phyloP scores from a whole-genome alignment of 2,113 vertebrate species.

The Polyodon spathula region DNA sequence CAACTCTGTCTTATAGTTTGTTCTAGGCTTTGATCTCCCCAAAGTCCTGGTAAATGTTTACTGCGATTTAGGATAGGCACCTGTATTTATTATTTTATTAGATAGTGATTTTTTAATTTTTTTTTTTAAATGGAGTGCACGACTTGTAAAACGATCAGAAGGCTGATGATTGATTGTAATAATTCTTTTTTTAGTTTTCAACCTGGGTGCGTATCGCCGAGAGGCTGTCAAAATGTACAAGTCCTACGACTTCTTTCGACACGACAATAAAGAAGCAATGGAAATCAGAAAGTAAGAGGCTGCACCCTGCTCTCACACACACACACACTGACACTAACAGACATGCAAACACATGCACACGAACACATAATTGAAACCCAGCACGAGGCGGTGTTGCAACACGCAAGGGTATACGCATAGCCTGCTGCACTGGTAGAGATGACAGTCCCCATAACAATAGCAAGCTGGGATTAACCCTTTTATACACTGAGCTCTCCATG shows the following conservation, averaged over 20 bases:
- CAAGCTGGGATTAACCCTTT: too few relatives aligned
- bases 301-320: neutral
- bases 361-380: too few relatives aligned
- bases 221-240: constrained; percentile 86
- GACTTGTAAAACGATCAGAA: neutral
- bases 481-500: too few relatives aligned
- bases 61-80: too few relatives aligned
- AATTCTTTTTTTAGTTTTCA: constrained; percentile 69
- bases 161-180: constrained; percentile 7
- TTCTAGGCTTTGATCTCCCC: too few relatives aligned
- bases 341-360: neutral
- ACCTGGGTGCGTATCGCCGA: constrained; percentile 88
- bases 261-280: constrained; percentile 94
- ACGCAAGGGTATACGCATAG: too few relatives aligned
- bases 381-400: too few relatives aligned
- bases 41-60: too few relatives aligned
- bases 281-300: constrained; percentile 86
- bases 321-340: neutral
- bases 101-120: neutral
- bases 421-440: too few relatives aligned
- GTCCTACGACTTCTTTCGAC: constrained; percentile 94
- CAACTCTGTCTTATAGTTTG: too few relatives aligned
- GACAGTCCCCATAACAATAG: too few relatives aligned
- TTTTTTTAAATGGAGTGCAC: neutral
- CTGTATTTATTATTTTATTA: too few relatives aligned